Percentiles rank a stretch among this genome's conserved stretches.
Evolutionary conservation across 2,113 vertebrate genomes (phyloP).

Genomic region (Illadopsis cleaveri): DNA sequence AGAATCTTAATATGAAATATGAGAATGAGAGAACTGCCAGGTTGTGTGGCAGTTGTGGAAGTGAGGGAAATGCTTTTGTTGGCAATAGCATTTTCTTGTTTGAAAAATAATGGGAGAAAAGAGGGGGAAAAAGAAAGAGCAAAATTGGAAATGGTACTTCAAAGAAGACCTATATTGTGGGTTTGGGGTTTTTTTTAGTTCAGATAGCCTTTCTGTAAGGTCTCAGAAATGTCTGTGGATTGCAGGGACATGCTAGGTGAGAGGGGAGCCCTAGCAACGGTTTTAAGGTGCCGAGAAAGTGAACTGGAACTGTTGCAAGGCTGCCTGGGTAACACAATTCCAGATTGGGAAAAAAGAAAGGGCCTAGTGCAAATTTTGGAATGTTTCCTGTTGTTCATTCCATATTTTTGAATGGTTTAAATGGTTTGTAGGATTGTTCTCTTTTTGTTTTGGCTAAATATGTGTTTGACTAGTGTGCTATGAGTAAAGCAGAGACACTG

Average conservation of each 20-base stretch:
- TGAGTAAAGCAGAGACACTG: slow-evolving; percentile 3
- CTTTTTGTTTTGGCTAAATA: slow-evolving; percentile 52
- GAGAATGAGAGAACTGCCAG: slow-evolving; percentile 35
- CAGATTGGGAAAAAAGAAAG: not conserved
- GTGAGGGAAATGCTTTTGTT: slow-evolving; percentile 51
- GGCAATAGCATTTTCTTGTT: not conserved
- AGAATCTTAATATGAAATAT: slow-evolving; percentile 50
- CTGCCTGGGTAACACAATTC: not conserved
- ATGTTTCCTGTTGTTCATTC: slow-evolving; percentile 31
- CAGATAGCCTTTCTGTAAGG: not conserved
- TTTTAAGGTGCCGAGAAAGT: not conserved
- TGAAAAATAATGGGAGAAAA: not conserved
- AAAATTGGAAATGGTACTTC: not conserved
- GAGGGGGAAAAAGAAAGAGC: fast-evolving
- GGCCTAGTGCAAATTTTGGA: not conserved
- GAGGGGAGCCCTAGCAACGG: not conserved
- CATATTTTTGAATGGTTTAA: slow-evolving; percentile 60
- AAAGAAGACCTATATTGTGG: not conserved
- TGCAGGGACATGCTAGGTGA: not conserved
- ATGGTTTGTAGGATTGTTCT: slow-evolving; percentile 35
- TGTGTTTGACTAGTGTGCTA: not conserved
- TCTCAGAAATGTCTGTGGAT: not conserved
- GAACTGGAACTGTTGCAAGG: not conserved
- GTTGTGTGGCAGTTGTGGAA: slow-evolving; percentile 42
- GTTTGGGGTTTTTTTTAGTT: not conserved